Base-by-base conservation (phyloP, 2,797 vertebrate species). In the Phataginus tricuspis region DNA sequence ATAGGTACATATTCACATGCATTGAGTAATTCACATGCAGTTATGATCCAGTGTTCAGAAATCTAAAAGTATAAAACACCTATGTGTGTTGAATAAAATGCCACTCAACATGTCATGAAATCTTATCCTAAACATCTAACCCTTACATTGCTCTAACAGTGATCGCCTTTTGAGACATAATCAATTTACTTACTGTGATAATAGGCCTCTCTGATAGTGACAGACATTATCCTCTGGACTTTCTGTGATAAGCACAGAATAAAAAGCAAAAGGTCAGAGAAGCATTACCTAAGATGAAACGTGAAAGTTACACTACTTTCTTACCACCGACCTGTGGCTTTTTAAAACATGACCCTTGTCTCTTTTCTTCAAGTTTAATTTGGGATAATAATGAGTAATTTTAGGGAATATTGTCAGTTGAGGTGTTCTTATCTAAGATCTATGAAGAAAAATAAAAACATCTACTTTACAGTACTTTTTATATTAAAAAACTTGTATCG, bases 231-330 rank as follows among this genome's bases (percentile, higher is more conserved):
- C n/a, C 31, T 85, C 42, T 37, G 2, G 12, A 68, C 39, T 63
- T 92, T 64, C 42, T 72, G 64, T 86, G 51, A 82, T 83, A 89
- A 86, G 10, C 59, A 89, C 37, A 86, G 68, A 94, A 82, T 92
- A 53, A 94, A 91, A 87, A 77, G 5, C 21, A 85, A 90, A 78
- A 90, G 14, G 15, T 75, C 69, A 89, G 16, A 69, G 49, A 66
- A 92, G 9, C 18, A 69, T 12, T 49, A 63, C 34, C 29, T 88
- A 59, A 84, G 31, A 72, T 53, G 21, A 96, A 82, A 18, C 7
- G 68, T 84, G 61, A 29, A 18, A 87, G 21, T 57, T 83, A 80
- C 0, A 68, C 9, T 77, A 63, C 14, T 45, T 87, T 89, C 57
- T 93, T 90, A 82, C 11, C 53, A 77, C 12, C 80, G 27, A 71